Percentiles rank a stretch among this genome's conserved stretches.
Conservation (phyloP, 2,888 invertebrate species). For the Sarcophaga variegata region DNA sequence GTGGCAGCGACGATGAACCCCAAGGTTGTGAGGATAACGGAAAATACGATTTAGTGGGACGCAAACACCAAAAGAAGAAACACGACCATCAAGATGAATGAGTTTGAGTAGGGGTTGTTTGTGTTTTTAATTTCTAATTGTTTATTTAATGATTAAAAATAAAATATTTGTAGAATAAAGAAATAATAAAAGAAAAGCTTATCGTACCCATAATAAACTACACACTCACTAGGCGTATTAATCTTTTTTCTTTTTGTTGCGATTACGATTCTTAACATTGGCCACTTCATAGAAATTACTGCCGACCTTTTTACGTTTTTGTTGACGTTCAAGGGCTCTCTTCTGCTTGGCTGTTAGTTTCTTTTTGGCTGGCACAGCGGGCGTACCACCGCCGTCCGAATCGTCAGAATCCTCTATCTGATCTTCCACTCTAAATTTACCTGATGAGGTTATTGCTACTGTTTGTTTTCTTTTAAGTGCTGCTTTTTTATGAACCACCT, state of each 20-base stretch:
- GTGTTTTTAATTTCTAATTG: slow-evolving; percentile 21
- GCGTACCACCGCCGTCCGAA: slow-evolving; percentile 70
- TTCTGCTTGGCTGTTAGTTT: slow-evolving; percentile 90
- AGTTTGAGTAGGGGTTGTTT: not conserved
- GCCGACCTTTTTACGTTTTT: slow-evolving; percentile 91
- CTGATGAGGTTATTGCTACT: slow-evolving; percentile 83
- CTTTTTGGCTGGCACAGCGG: slow-evolving; percentile 78
- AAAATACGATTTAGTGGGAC: slow-evolving; percentile 78
- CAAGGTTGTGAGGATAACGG: slow-evolving; percentile 68
- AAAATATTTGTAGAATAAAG: slow-evolving; percentile 28
- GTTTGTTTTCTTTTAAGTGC: slow-evolving; percentile 81
- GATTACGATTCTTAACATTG: slow-evolving; percentile 94
- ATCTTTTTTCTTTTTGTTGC: slow-evolving; percentile 85
- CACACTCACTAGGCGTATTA: not conserved
- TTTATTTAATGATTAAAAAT: slow-evolving; percentile 25
- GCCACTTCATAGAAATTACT: slow-evolving; percentile 94
- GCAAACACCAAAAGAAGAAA: slow-evolving; percentile 75
- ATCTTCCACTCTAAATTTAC: slow-evolving; percentile 84
- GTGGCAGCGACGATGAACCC: slow-evolving; percentile 83
- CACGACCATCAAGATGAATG: slow-evolving; percentile 47
- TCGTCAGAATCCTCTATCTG: slow-evolving; percentile 74
- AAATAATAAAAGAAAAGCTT: slow-evolving; percentile 33
- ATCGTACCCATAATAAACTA: slow-evolving; percentile 20
- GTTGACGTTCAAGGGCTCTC: slow-evolving; percentile 88
- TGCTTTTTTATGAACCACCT: slow-evolving; percentile 78